Base-by-base conservation (phyloP, 2,797 vertebrate species). In the Schizothorax lantsangensis region DNA sequence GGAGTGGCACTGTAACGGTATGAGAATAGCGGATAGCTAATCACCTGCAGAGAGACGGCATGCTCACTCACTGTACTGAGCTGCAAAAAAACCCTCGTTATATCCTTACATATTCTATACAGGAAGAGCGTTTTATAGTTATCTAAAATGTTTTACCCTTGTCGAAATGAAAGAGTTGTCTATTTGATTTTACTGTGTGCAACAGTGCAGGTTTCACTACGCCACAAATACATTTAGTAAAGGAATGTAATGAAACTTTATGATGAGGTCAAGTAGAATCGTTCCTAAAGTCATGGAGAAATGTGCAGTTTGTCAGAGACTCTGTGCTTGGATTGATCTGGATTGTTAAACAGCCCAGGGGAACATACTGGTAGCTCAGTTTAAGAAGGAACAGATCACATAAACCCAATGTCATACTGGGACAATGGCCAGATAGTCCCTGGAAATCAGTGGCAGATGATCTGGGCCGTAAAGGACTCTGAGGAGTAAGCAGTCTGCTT, bases 371-470 rank as follows among this genome's bases (percentile, higher is more conserved):
- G 81, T 75, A 64, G 71, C 72, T 84, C 14, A 19, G 26, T 77
- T 75, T 66, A 66, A 49, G 72, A 12, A 45, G 82, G 43, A 84
- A 66, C 72, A 73, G 68, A 59, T 83, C 69, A 73, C 36, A 84
- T 66, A 68, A 68, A 68, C 45, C 45, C 74, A 69, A 84, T 78
- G 62, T 40, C 83, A 78, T 84, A 69, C 83, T 84, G 83, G 83
- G 74, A 69, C 59, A 52, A 11, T 15, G 45, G 73, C 83, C 83
- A 84, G 62, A 54, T 47, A 84, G 74, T 69, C 45, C 62, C 23
- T 78, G 62, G 36, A 84, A 78, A 84, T 84, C 33, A 40, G 6
- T 73, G 38, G 49, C 49, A 77, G 83, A 84, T 75, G 83, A 84
- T 84, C 72, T 66, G 83, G 43, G 59, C 30, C 45, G 38, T 54